Percentiles rank a stretch among this genome's conserved stretches.
phyloP scores from a whole-genome alignment of 2,113 vertebrate genomes.

The Scomber scombrus region DNA sequence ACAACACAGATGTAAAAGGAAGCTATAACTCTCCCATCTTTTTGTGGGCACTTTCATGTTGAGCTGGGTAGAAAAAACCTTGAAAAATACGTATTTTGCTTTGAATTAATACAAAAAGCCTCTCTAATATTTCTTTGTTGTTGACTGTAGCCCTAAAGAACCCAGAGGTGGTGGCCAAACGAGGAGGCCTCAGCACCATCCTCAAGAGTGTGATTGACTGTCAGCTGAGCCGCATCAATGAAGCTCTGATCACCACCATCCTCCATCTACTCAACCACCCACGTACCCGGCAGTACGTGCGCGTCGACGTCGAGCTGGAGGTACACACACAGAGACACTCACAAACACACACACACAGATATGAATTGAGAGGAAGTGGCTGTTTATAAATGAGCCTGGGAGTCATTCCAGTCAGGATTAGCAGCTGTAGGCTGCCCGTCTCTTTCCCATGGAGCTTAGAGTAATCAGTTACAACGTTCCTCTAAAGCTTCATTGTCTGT shows the following conservation, averaged over 20 bases:
- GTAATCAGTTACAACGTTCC: conserved; percentile 59
- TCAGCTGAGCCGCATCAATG: conserved; percentile 97
- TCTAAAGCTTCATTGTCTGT: conserved; percentile 58
- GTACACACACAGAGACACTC: conserved; percentile 74
- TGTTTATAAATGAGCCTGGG: conserved; percentile 41
- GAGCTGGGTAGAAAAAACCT: neutral
- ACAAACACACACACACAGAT: conserved; percentile 8
- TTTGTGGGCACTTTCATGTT: too few relatives aligned
- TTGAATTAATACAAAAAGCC: neutral
- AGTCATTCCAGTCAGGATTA: conserved; percentile 54
- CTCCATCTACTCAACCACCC: conserved; percentile 99
- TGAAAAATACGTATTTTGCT: neutral
- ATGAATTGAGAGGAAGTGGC: conserved; percentile 12
- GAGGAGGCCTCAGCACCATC: conserved; percentile 96
- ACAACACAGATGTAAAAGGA: neutral
- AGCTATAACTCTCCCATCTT: neutral
- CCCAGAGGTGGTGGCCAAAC: conserved; percentile 95
- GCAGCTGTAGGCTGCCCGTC: conserved; percentile 7
- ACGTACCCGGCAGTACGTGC: conserved; percentile 95
- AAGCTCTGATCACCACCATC: conserved; percentile 97
- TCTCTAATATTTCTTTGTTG: conserved; percentile 3
- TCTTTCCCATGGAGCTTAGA: conserved; percentile 70
- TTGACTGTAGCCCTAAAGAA: conserved; percentile 91
- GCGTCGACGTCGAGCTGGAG: conserved; percentile 96
- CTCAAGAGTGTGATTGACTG: conserved; percentile 98